phyloP scores from a whole-genome alignment of 2,888 invertebrate species.

The Andrena camellia region DNA sequence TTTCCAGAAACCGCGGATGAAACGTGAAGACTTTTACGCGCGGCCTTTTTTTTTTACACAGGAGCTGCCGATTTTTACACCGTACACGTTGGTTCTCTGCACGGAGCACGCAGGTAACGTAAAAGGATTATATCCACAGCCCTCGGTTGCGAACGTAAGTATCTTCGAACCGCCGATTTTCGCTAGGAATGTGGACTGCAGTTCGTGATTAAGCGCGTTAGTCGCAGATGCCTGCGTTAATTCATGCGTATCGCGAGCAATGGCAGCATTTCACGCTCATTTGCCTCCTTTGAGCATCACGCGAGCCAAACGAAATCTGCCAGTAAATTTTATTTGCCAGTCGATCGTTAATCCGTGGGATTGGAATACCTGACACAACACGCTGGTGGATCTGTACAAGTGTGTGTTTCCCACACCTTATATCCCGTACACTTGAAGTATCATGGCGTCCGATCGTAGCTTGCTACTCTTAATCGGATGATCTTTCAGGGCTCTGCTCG shows the following conservation, averaged over 20 bases:
- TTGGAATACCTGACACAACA: constrained; percentile 49
- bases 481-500: constrained; percentile 67
- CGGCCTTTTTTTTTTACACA: neutral
- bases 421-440: constrained; percentile 56
- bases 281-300: constrained; percentile 48
- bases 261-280: constrained; percentile 47
- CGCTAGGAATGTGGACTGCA: constrained; percentile 3
- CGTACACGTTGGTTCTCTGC: neutral
- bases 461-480: constrained; percentile 71
- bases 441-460: constrained; percentile 66
- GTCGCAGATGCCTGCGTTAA: constrained; percentile 19
- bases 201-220: constrained; percentile 14
- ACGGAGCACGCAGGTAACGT: neutral
- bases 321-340: constrained; percentile 63
- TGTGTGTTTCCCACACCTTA: constrained; percentile 37
- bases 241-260: constrained; percentile 36
- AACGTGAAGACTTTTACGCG: neutral
- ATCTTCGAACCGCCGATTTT: neutral
- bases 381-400: neutral
- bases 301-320: constrained; percentile 50
- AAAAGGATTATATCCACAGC: neutral
- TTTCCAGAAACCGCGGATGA: neutral
- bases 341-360: constrained; percentile 67
- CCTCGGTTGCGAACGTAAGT: neutral
- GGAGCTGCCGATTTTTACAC: neutral